Base-by-base conservation (phyloP, 2,888 invertebrate species). In the Stictocephala bisonia region DNA sequence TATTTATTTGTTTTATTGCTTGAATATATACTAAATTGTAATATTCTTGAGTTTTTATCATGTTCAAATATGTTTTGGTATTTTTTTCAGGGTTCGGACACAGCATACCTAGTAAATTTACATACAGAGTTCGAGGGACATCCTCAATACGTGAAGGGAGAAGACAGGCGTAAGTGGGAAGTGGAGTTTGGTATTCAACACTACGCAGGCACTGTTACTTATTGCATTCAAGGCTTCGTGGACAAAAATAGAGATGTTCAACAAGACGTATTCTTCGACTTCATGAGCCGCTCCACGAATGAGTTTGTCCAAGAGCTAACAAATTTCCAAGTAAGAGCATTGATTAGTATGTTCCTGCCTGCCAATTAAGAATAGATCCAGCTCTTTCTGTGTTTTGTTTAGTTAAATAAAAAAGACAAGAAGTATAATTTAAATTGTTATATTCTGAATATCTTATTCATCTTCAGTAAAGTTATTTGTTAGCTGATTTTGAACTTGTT, bases 211-310 rank as follows among this genome's bases (percentile, higher is more conserved):
- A 88, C 90, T 72, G 95, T 96, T n/a, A 91, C 92, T 1, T 96
- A 96, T 84, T 86, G 87, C 80, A 87, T 90, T 3, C 90, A 91
- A 75, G 95, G 96, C 18, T 93, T 96, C 83, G 94, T 96, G 0
- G 95, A 96, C 82, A 96, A 96, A 85, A 96, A 96, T 83, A 86
- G 95, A 7, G 96, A 96, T 81, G 94, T 95, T 0, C 96, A 96
- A 82, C 96, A 96, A 82, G 96, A 96, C 81, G 94, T 95, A 0
- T 92, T 96, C 81, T 95, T 96, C 78, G 95, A 96, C 83, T 92
- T 93, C 77, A 90, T 96, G 86, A 92, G 93, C 51, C 86, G 94
- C 48, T 95, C 95, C 60, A 90, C 89, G 3, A 94, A 94, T 81
- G 90, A 90, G 41, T 95, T 95, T 81, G 92, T 96, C 0, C 90